Base-by-base conservation (phyloP, 2,113 vertebrate species). In the Harpagus bidentatus region DNA sequence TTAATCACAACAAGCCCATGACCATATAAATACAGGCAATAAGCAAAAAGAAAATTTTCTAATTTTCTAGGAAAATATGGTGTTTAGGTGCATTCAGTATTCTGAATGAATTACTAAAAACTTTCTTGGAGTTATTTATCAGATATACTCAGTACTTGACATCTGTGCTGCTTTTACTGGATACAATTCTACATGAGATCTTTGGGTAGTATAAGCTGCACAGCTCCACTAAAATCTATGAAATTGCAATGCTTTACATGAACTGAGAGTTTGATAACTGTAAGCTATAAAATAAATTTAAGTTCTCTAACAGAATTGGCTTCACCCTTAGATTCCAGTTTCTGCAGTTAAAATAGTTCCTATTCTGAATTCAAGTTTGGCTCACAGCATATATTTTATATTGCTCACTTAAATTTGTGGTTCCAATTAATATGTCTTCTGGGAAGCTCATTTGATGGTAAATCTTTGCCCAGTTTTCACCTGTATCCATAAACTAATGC, bases 391-490 rank as follows among this genome's bases (percentile, higher is more conserved):
- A 13, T 59, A 72, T 72, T 94, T 94, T 61, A 63, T 65, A 61
- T 55, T 45, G 29, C 59, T 85, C 34, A 79, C 47, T 87, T 88
- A 85, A 88, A 79, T 79, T 90, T 76, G 65, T 0, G 0, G 43
- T 82, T 87, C 53, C 34, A 95, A 94, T 93, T 93, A 90, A 79
- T 70, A 32, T 20, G 19, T 71, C 52, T 90, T 92, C 56, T 74
- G 58, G 7, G 43, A 87, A 81, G 31, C 13, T 94, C 47, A 61
- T 91, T 31, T 94, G 48, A 42, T 59, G 20, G 22, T 25, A 84
- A 79, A 95, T 82, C n/a, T 86, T 12, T 93, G 42, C 29, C 28
- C 2, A 16, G 7, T 74, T 95, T 91, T 78, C 55, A 93, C 52
- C 69, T 84, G 18, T 32, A 82, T 72, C 23, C 23, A 52, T 63